A percentile compares a stretch with the other conserved stretches of the same genome.
These are phyloP conservation scores for Eupithecia subfuscata DNA, from an alignment of 2,888 invertebrate species.

Conservation along the genomic window DNA sequence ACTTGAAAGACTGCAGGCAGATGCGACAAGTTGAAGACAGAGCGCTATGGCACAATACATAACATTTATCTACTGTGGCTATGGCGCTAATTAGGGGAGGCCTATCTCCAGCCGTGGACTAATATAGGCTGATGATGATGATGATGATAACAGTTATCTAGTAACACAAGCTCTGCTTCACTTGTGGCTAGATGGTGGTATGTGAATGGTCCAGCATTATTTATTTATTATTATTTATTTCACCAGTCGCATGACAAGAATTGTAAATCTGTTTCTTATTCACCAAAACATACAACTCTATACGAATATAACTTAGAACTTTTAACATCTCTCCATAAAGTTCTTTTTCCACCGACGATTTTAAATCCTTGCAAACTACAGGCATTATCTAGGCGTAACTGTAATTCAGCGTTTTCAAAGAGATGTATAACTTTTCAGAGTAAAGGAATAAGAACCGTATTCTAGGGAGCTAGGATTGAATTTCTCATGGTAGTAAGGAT, in stretches of 20 bases:
- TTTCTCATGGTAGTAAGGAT: background rate
- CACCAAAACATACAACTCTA: background rate
- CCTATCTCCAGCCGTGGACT: no score
- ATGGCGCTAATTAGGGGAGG: no score
- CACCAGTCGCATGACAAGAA: background rate
- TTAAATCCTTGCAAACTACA: slow-evolving; percentile 61
- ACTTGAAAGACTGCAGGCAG: no score
- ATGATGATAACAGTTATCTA: no score
- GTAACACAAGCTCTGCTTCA: no score
- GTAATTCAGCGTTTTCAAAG: slow-evolving; percentile 29
- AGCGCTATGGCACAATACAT: no score
- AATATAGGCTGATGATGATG: no score
- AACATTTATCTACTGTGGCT: no score
- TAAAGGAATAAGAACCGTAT: slow-evolving; percentile 21
- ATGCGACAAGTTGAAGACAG: no score
- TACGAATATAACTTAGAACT: slow-evolving; percentile 39
- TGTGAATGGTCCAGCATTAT: no score
- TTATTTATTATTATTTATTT: background rate
- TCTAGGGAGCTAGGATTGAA: background rate
- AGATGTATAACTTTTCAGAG: slow-evolving; percentile 12
- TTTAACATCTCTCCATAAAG: slow-evolving; percentile 41
- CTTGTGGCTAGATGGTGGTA: no score
- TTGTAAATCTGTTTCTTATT: background rate
- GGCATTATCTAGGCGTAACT: slow-evolving; percentile 60
- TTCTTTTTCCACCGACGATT: slow-evolving; percentile 34